Conservation (phyloP, 2,888 invertebrate species). For the Heliconius sara region DNA sequence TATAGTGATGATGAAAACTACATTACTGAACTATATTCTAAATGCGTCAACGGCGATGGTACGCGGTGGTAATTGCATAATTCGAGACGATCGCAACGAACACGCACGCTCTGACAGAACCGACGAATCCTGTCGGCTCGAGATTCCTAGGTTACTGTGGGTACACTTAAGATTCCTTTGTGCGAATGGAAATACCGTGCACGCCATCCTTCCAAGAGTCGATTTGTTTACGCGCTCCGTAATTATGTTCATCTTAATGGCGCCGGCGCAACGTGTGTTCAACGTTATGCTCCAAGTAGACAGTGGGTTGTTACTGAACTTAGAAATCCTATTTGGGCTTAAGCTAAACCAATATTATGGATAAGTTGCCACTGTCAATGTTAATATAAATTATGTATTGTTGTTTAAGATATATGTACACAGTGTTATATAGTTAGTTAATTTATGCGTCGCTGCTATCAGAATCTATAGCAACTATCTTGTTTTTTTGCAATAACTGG, state of each 20-base stretch:
- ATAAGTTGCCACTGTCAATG: neutral
- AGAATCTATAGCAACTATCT: neutral
- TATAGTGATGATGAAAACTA: conserved; percentile 31
- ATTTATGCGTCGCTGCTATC: neutral
- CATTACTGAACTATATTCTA: conserved; percentile 41
- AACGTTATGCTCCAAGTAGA: conserved; percentile 27
- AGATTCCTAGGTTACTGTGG: conserved; percentile 62
- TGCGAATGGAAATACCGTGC: conserved; percentile 56
- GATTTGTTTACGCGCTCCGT: conserved; percentile 67
- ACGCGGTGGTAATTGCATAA: conserved; percentile 56
- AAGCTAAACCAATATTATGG: neutral
- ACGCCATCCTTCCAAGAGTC: conserved; percentile 58
- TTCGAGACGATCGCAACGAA: conserved; percentile 52
- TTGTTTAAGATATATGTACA: neutral
- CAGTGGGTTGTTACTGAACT: conserved; percentile 13
- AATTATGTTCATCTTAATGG: conserved; percentile 58
- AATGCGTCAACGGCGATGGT: conserved; percentile 45
- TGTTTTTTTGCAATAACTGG: neutral
- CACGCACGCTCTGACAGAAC: conserved; percentile 50
- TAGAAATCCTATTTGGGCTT: conserved; percentile 4
- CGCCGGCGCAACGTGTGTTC: conserved; percentile 31
- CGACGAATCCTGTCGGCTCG: conserved; percentile 58
- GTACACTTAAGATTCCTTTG: conserved; percentile 72
- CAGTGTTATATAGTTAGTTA: neutral
- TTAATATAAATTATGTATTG: neutral